phyloP scores from a whole-genome alignment of 2,797 vertebrate genomes.

The Microctenopoma lineatum region DNA sequence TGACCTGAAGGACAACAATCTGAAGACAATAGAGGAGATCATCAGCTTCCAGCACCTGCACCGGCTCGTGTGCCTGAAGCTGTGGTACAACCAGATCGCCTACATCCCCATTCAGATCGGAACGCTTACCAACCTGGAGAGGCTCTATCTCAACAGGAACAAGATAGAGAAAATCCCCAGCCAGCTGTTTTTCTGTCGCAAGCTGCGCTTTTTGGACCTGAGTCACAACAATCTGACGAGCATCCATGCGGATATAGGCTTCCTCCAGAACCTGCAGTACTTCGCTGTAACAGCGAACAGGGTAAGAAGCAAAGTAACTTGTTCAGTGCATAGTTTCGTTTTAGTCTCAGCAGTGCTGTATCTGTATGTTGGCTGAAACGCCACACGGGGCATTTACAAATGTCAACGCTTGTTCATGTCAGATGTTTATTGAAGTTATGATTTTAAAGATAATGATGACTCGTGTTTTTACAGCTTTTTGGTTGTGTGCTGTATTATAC shows the following conservation, averaged over 20 bases:
- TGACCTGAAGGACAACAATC: constrained; percentile 98
- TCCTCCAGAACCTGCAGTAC: constrained; percentile 94
- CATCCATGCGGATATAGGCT: constrained; percentile 91
- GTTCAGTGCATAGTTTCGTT: background rate
- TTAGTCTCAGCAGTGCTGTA: background rate
- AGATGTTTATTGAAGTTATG: constrained; percentile 16
- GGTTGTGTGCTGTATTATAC: background rate
- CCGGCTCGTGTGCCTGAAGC: constrained; percentile 91
- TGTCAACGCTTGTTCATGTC: background rate
- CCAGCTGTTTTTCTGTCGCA: constrained; percentile 96
- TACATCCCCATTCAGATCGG: constrained; percentile 98
- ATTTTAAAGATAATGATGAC: constrained; percentile 13
- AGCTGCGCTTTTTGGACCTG: constrained; percentile 94
- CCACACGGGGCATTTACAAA: constrained; percentile 31
- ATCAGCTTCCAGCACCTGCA: constrained; percentile 99
- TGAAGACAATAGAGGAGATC: constrained; percentile 99
- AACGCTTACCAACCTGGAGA: constrained; percentile 92
- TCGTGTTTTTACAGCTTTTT: background rate
- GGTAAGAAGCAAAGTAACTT: constrained; percentile 79
- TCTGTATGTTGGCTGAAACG: constrained; percentile 19
- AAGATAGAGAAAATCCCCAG: constrained; percentile 96
- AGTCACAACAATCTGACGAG: constrained; percentile 96
- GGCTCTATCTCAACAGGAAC: constrained; percentile 96
- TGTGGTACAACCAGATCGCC: constrained; percentile 99
- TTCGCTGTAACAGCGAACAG: constrained; percentile 95